Evolutionary conservation across 2,888 invertebrate species (phyloP).

Genomic region (Lycophotia porphyrea): DNA sequence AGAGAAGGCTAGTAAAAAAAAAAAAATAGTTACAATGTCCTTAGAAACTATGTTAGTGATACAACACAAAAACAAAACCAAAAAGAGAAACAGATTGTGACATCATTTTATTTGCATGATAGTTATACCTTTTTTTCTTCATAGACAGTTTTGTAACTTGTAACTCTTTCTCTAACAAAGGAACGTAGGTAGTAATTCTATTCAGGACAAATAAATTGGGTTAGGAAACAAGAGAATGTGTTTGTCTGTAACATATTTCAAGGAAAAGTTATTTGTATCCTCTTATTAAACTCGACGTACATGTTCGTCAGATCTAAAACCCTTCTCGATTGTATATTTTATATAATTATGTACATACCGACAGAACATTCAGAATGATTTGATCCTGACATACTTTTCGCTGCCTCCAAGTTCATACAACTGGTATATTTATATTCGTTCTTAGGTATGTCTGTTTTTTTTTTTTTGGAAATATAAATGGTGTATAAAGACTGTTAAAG

Average conservation of each 20-base stretch:
- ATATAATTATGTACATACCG: not conserved
- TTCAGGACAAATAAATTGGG: conserved; percentile 17
- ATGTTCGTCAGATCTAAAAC: not conserved
- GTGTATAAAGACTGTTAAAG: no score
- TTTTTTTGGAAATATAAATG: no score
- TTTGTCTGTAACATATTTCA: conserved; percentile 17
- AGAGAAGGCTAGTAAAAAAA: no score
- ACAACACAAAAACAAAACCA: no score
- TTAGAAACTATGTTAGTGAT: no score
- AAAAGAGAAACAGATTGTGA: no score
- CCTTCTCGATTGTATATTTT: not conserved
- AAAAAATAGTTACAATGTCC: no score
- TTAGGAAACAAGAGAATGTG: conserved; percentile 6
- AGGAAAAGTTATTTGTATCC: conserved; percentile 9
- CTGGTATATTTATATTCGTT: not conserved
- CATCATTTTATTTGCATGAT: no score
- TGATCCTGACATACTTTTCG: not conserved
- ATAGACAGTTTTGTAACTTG: conserved; percentile 2
- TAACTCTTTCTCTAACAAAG: conserved; percentile 3
- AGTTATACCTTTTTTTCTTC: not conserved
- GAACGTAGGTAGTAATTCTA: conserved; percentile 13
- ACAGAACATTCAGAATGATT: not conserved
- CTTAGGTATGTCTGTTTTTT: no score
- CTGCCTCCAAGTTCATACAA: not conserved
- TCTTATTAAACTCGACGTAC: not conserved